Percentiles rank a stretch among this genome's conserved stretches.
Conservation (phyloP, 2,888 invertebrate species). For the Parthenolecanium corni region DNA sequence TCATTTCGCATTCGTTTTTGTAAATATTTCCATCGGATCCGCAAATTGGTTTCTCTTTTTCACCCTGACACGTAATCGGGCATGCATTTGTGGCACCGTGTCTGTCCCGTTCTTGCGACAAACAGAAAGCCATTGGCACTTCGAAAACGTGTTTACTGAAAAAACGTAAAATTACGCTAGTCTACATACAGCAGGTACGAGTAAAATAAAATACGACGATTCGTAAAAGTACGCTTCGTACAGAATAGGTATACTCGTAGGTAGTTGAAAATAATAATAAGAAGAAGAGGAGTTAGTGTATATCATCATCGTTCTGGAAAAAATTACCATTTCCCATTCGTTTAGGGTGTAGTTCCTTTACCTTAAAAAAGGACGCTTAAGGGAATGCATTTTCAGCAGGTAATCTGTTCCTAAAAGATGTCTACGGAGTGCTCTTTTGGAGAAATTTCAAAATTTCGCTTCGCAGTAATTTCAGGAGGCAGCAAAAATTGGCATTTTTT, state of each 20-base stretch:
- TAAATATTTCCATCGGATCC: conserved; percentile 84
- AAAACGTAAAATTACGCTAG: no score
- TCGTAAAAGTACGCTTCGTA: conserved; percentile 31
- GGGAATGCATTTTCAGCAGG: no score
- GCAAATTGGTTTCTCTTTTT: conserved; percentile 61
- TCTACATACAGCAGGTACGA: no score
- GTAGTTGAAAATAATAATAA: background rate
- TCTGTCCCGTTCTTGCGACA: conserved; percentile 60
- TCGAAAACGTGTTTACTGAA: conserved; percentile 78
- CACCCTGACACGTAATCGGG: conserved; percentile 60
- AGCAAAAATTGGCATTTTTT: no score
- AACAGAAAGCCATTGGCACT: conserved; percentile 80
- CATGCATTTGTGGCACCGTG: conserved; percentile 49
- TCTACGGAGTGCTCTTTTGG: no score
- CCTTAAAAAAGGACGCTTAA: no score
- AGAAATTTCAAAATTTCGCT: no score
- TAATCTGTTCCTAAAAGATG: no score
- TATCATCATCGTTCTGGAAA: no score
- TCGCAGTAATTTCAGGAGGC: no score
- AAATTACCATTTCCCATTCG: no score
- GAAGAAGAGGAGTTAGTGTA: background rate
- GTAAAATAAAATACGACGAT: background rate
- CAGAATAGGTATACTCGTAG: background rate
- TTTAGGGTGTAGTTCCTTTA: no score
- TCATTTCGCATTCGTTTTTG: conserved; percentile 76